These are phyloP conservation scores for Chinchilla lanigera DNA, from an alignment of 2,113 vertebrate genomes.

Conservation along the genomic window DNA sequence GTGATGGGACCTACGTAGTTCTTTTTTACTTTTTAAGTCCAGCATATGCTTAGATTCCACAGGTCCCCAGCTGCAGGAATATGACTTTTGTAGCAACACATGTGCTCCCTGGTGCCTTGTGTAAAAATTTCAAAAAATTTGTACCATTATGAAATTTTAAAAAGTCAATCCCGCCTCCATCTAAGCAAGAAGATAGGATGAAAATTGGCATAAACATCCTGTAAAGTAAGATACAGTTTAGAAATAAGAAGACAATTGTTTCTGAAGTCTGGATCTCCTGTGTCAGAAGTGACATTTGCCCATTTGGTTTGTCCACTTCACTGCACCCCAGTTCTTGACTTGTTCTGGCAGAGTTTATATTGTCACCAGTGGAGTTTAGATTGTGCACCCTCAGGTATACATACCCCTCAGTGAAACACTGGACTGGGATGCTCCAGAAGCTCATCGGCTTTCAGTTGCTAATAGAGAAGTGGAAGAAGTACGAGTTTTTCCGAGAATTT, in stretches of 20 bases:
- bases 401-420: neutral
- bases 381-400: neutral
- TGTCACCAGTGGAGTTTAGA: neutral
- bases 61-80: neutral
- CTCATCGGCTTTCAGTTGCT: neutral
- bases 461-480: neutral
- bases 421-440: neutral
- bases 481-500: neutral
- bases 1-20: neutral
- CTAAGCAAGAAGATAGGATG: neutral
- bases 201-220: neutral
- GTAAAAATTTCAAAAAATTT: neutral
- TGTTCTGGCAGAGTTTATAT: neutral
- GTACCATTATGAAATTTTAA: neutral
- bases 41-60: neutral
- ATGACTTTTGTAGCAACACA: neutral
- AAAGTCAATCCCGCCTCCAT: neutral
- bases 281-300: neutral
- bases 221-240: neutral
- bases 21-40: constrained; percentile 19
- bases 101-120: constrained; percentile 41
- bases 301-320: neutral
- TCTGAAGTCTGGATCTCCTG: neutral
- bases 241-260: neutral
- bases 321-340: neutral